Conservation (phyloP, 2,888 invertebrate genomes). For the Cryptophagus acutangulus region DNA sequence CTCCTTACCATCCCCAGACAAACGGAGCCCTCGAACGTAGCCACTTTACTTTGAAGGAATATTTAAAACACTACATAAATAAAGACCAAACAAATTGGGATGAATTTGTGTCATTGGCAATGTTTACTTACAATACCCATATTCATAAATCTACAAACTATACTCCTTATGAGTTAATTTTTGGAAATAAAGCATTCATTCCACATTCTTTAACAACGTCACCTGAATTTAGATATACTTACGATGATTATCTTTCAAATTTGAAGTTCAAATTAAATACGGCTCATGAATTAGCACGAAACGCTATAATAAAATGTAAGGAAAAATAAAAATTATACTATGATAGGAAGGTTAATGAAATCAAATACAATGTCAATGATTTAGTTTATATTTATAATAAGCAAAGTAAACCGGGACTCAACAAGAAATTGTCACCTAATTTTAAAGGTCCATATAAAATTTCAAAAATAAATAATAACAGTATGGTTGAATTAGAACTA, state of each 20-base stretch:
- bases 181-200: slow-evolving; percentile 34
- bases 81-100: slow-evolving; percentile 34
- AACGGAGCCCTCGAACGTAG: slow-evolving; percentile 36
- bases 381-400: slow-evolving; percentile 14
- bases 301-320: slow-evolving; percentile 28
- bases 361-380: slow-evolving; percentile 14
- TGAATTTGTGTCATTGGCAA: slow-evolving; percentile 28
- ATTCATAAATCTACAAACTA: slow-evolving; percentile 34
- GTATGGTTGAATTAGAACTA: slow-evolving; percentile 2
- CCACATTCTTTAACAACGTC: slow-evolving; percentile 26
- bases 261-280: slow-evolving; percentile 27
- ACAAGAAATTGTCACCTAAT: slow-evolving; percentile 19
- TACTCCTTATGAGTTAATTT: slow-evolving; percentile 39
- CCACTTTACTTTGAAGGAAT: slow-evolving; percentile 33
- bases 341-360: slow-evolving; percentile 18
- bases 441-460: slow-evolving; percentile 17
- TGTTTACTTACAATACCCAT: slow-evolving; percentile 34
- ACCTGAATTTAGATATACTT: slow-evolving; percentile 21
- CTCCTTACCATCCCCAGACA: slow-evolving; percentile 37
- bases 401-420: slow-evolving; percentile 1
- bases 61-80: slow-evolving; percentile 34
- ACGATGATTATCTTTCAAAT: slow-evolving; percentile 25
- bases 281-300: slow-evolving; percentile 22
- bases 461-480: slow-evolving; percentile 6
- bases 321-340: slow-evolving; percentile 29